Evolutionary conservation across 2,113 vertebrate species (phyloP), one percentile per base, ranked within the genome.

Genomic region (Passer montanus): DNA sequence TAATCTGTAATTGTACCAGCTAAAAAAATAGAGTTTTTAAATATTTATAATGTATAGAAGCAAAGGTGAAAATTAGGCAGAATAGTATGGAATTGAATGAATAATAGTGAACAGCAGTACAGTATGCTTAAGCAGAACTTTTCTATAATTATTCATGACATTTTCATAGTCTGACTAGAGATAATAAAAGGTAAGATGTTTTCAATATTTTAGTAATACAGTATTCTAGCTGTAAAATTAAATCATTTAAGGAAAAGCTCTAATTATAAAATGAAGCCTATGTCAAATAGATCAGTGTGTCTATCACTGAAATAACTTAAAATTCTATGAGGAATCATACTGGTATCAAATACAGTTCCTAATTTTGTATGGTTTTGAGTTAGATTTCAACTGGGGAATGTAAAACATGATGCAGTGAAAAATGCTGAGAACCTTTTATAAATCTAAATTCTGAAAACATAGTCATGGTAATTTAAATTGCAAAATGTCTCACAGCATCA

Each of bases 391-490:
- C 56, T 81, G 39, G 19, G 8, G 17, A 33, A 55, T 39, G 60
- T 59, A 88, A 64, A 84, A 72, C 9, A 62, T 80, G 39, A 55
- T 43, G 26, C 19, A 77, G 44, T 92, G 56, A 89, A 92, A 75
- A 74, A 66, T 76, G 8, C 8, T 70, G 74, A 93, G 30, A 82
- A 46, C 28, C 58, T 95, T 91, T 95, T 81, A 56, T 72, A 86
- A 81, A 78, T 74, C 78, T 77, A 70, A 86, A 90, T 94, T 60
- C 83, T 2, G 7, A 81, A 93, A 70, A 88, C 21, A n/a, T 55
- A 87, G 64, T 53, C 50, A 44, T 66, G 84, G 68, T 68, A 64
- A 90, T 96, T 95, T 97, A 91, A 96, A 95, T 94, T 93, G 83
- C 72, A 95, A 75, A 95, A 84, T 77, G 85, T 94, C 93, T 92